Evolutionary conservation across 2,888 invertebrate genomes (phyloP).

Genomic region (Apodemia duryi): DNA sequence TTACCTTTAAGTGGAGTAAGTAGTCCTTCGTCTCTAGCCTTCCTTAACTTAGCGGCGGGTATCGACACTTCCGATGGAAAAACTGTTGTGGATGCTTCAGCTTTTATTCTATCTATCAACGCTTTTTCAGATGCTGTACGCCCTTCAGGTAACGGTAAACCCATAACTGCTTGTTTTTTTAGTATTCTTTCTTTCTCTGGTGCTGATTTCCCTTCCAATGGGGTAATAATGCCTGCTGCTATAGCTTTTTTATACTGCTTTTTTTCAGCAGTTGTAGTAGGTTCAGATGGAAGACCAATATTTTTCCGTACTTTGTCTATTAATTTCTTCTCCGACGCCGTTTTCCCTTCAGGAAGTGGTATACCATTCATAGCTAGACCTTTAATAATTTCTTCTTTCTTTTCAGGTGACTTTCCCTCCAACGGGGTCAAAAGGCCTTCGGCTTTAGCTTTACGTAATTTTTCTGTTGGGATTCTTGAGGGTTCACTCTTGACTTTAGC

Average conservation of each 20-base stretch:
- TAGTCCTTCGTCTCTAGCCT: slow-evolving; percentile 28
- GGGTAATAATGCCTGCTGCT: slow-evolving; percentile 33
- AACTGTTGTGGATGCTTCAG: slow-evolving; percentile 28
- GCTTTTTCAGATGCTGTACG: slow-evolving; percentile 32
- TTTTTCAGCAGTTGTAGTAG: slow-evolving; percentile 28
- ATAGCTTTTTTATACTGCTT: slow-evolving; percentile 28
- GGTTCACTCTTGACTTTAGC: too few relatives aligned
- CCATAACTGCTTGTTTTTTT: slow-evolving; percentile 29
- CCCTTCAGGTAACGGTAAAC: slow-evolving; percentile 28
- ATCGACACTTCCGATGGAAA: slow-evolving; percentile 28
- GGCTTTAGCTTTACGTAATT: too few relatives aligned
- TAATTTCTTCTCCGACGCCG: slow-evolving; percentile 29
- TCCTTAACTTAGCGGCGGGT: background rate
- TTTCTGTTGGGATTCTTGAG: too few relatives aligned
- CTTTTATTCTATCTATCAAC: slow-evolving; percentile 29
- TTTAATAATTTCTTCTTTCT: too few relatives aligned
- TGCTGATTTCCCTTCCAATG: slow-evolving; percentile 37
- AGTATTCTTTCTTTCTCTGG: slow-evolving; percentile 37
- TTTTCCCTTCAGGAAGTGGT: slow-evolving; percentile 21
- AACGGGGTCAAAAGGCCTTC: too few relatives aligned
- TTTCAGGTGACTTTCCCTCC: too few relatives aligned
- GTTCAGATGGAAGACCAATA: slow-evolving; percentile 27
- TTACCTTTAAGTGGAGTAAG: slow-evolving; percentile 32
- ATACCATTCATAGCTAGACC: too few relatives aligned
- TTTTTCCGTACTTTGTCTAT: slow-evolving; percentile 31